phyloP scores from a whole-genome alignment of 2,888 invertebrate species.

The Lepidonotus clava region DNA sequence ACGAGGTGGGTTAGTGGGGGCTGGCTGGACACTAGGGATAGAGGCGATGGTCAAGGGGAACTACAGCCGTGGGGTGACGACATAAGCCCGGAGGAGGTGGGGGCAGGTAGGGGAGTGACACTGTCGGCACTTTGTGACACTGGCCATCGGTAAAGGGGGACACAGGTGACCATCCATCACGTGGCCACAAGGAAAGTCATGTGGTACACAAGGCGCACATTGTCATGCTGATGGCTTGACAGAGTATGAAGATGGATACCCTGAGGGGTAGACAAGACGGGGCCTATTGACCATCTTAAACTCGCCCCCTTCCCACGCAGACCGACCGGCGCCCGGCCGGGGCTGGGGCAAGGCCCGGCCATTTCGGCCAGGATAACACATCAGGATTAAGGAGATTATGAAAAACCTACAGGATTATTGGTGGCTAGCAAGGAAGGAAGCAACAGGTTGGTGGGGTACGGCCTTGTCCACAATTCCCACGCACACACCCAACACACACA shows the following conservation, averaged over 20 bases:
- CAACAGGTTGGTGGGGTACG: constrained; percentile 20
- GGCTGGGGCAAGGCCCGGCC: neutral
- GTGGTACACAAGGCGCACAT: constrained; percentile 48
- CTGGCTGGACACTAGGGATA: neutral
- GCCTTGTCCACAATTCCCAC: constrained; percentile 9
- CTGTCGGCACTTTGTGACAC: constrained; percentile 49
- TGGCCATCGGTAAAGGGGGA: constrained; percentile 21
- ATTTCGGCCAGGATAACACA: neutral
- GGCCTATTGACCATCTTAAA: constrained; percentile 51
- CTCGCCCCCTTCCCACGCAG: constrained; percentile 35
- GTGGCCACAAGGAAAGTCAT: constrained; percentile 42
- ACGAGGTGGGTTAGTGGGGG: neutral
- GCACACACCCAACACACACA: neutral
- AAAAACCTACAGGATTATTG: constrained; percentile 37
- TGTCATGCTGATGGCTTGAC: constrained; percentile 49
- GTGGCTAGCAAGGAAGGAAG: constrained; percentile 7
- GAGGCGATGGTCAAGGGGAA: neutral
- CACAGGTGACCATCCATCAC: constrained; percentile 54
- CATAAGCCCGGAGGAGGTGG: neutral
- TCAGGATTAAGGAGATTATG: constrained; percentile 34
- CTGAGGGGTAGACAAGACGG: constrained; percentile 14
- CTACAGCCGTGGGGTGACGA: neutral
- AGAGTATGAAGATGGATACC: constrained; percentile 46
- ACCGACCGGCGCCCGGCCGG: neutral
- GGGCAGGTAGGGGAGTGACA: neutral